Conservation (phyloP, 2,797 vertebrate genomes). For the Cuculus canorus region DNA sequence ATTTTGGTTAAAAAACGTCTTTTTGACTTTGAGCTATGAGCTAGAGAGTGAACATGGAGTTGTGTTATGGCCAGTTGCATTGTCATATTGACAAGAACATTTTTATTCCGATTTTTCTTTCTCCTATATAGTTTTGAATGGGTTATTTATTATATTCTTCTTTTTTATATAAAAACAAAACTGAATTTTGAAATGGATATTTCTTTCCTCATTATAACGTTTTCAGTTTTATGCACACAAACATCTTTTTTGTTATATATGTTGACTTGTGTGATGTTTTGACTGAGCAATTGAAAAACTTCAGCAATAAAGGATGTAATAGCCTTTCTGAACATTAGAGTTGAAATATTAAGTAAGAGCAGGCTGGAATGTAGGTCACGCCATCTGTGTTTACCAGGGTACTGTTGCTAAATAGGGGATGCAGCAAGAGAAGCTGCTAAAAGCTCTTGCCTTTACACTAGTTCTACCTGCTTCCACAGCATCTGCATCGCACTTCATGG, state of each 20-base stretch:
- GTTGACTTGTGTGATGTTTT: background rate
- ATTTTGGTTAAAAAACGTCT: background rate
- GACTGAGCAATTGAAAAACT: background rate
- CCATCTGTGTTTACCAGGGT: background rate
- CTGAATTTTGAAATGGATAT: background rate
- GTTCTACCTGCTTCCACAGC: background rate
- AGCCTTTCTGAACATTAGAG: background rate
- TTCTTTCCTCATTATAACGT: background rate
- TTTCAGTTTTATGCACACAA: background rate
- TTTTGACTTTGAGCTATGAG: background rate
- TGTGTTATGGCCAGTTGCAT: background rate
- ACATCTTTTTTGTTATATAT: background rate
- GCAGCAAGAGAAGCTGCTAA: background rate
- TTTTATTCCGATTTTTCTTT: background rate
- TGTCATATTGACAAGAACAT: background rate
- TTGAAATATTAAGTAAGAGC: background rate
- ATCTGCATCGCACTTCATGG: background rate
- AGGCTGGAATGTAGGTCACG: background rate
- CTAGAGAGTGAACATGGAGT: background rate
- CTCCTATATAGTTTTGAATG: background rate
- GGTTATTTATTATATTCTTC: background rate
- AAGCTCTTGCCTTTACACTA: background rate
- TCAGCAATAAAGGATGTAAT: background rate
- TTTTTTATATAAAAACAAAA: background rate
- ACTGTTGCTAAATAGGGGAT: background rate